Evolutionary conservation across 2,113 vertebrate genomes (phyloP), one percentile per base, ranked within the genome.

Genomic region (Mus spicilegus): DNA sequence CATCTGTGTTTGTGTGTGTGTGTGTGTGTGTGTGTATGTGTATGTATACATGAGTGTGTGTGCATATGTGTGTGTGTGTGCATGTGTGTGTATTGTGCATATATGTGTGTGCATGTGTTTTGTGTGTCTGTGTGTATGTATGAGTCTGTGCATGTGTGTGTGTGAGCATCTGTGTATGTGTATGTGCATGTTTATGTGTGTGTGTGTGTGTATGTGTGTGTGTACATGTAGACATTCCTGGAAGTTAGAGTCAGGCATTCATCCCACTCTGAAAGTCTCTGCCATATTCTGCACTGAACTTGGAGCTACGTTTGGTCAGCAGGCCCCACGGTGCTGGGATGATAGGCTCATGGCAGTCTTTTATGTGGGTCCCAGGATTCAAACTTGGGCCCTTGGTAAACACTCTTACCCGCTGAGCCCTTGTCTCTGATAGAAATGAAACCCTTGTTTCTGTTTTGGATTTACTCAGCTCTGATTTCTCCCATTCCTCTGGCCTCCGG

Each of bases 341-440:
- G 12, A 61, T 12, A 61, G 56, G 22, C 22, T 24, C 36, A 12
- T n/a, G 20, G 11, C 9, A 7, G 36, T 20, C 14, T 58, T n/a
- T 24, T 39, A 11, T 56, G 19, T 58, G 54, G 54, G 36, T 61
- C 7, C 56, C 24, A 22, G 54, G 80, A 82, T 39, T 58, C 54
- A 61, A 84, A 84, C n/a, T 84, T n/a, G 58, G 81, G 36, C 39
- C n/a, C 24, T 61, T 6, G 12, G n/a, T 7, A 61, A 84, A 26
- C 3, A 0, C 10, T 56, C 51, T 22, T 56, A 56, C 51, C 33
- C 5, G 8, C 12, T 26, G 36, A 84, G n/a, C 24, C 13, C 56
- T 90, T 92, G 72, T 80, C 39, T 51, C 5, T 82, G 70, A 77
- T 81, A n/a, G 90, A 92, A 81, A 49, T 61, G 39, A 89, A 86